phyloP scores from a whole-genome alignment of 2,113 vertebrate genomes.

The Origma solitaria region DNA sequence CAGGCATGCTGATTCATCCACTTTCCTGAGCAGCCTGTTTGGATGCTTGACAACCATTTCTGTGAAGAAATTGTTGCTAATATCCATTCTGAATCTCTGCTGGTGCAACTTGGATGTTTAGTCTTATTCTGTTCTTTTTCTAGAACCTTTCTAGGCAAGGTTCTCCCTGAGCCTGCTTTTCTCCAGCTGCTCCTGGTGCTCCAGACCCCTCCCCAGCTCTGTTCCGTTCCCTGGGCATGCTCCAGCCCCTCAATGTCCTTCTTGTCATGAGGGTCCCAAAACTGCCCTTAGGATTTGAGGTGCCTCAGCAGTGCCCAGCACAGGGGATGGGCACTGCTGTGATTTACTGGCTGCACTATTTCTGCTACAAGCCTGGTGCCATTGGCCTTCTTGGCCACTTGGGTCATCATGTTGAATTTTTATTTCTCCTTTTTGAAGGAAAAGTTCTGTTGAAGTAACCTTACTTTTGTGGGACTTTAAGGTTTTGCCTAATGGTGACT shows the following conservation, averaged over 20 bases:
- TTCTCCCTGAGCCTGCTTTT: background rate
- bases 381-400: background rate
- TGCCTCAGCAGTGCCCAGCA: background rate
- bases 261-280: background rate
- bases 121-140: background rate
- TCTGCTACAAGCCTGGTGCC: background rate
- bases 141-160: too few relatives aligned
- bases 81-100: background rate
- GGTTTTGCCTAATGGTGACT: background rate
- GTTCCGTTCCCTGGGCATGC: background rate
- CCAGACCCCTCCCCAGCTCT: background rate
- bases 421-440: background rate
- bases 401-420: background rate
- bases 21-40: background rate
- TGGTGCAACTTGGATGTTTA: background rate
- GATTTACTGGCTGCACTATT: background rate
- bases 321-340: background rate
- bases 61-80: background rate
- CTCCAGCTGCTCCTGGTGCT: background rate
- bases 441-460: background rate
- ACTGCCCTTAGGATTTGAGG: background rate
- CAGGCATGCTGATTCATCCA: background rate
- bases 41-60: background rate
- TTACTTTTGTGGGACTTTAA: background rate
- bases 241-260: background rate